Base-by-base conservation (phyloP, 2,888 invertebrate genomes). In the Tachystola acroxantha region DNA sequence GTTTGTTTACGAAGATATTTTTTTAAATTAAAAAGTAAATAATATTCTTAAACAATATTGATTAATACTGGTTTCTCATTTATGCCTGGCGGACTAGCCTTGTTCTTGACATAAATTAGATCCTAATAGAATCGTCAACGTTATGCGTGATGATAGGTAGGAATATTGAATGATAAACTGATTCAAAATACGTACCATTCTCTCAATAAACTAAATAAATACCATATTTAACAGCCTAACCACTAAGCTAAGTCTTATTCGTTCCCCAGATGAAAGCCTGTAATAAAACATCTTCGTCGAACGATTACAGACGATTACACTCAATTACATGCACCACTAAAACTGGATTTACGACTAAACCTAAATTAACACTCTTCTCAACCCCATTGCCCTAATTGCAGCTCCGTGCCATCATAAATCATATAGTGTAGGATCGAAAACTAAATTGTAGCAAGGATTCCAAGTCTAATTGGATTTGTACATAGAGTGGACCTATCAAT, bases 401-500 rank as follows among this genome's bases (percentile, higher is more conserved):
- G 55, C 58, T 67, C 51, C 43, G 50, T 47, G 41, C 50, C 37
- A 48, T 64, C 63, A 81, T 85, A 84, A 85, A 84, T 85, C 80
- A 82, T 75, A 46, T 45, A 27, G 47, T 43, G 48, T 47, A 53
- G 64, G 67, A 65, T 68, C 63, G 46, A 50, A 54, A 71, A 74
- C 68, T 62, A 79, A 81, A 75, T 75, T 73, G 68, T 72, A 68
- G 64, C 66, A 71, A 80, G 80, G 79, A 82, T 75, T 67, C 65
- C 53, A 48, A 49, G 40, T 75, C 76, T 84, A 86, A 85, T 85
- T 86, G 82, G 84, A 74, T 80, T 72, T 74, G 74, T 80, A 74
- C 72, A 70, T 68, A 73, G 64, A 64, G 64, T 64, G 63, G 58
- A 73, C 67, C 84, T 81, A 86, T 84, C 85, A 79, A 81, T 82